Percentiles rank a stretch among this genome's conserved stretches.
Evolutionary conservation across 2,113 vertebrate genomes (phyloP).

Genomic region (Petrocephalus zakoni): DNA sequence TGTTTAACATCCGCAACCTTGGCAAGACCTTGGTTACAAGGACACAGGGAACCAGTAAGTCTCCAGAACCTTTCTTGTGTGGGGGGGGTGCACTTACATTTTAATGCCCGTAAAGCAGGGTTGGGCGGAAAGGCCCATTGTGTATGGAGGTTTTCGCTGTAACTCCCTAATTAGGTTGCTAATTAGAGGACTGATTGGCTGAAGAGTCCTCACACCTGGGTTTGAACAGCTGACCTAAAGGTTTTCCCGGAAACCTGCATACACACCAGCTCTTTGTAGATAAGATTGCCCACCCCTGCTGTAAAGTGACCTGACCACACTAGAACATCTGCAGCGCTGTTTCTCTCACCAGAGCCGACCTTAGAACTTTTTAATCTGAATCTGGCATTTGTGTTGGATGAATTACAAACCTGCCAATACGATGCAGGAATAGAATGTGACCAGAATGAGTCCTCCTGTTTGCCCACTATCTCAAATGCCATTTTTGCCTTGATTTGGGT

Average conservation of each 20-base stretch:
- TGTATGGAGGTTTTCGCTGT: too few species aligned
- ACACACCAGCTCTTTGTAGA: too few species aligned
- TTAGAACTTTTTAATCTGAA: background rate
- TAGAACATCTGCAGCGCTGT: background rate
- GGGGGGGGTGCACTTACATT: background rate
- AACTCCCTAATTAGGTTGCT: too few species aligned
- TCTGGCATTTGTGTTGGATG: background rate
- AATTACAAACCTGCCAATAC: background rate
- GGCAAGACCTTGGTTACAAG: constrained; percentile 97
- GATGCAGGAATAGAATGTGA: background rate
- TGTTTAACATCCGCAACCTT: constrained; percentile 98
- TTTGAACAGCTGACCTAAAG: too few species aligned
- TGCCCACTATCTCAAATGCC: background rate
- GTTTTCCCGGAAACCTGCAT: too few species aligned
- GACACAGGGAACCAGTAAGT: constrained; percentile 98
- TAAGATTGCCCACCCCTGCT: too few species aligned
- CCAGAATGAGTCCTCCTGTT: background rate
- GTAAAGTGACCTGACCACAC: background rate
- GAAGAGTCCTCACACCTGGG: too few species aligned
- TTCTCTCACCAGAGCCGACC: background rate
- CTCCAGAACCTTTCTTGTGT: background rate
- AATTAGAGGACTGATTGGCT: too few species aligned
- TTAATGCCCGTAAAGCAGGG: background rate
- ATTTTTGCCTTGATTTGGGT: background rate
- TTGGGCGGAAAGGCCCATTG: too few species aligned